phyloP scores from a whole-genome alignment of 2,113 vertebrate genomes.

The Acrocephalus kingi region DNA sequence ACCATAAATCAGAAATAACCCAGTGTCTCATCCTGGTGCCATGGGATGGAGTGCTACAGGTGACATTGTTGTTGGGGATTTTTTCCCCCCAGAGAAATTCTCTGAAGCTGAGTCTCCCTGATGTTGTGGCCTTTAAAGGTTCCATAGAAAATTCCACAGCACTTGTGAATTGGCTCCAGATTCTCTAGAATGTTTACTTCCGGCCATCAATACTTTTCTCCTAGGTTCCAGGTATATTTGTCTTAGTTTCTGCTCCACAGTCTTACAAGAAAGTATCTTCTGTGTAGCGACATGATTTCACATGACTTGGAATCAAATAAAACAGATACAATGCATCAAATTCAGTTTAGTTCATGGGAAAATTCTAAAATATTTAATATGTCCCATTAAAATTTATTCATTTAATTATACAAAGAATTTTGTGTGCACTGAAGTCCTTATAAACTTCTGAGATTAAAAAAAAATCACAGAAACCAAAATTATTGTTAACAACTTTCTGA shows the following conservation, averaged over 20 bases:
- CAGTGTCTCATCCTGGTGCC: neutral
- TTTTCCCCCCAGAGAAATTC: neutral
- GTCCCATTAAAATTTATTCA: neutral
- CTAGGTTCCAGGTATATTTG: neutral
- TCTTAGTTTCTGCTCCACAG: neutral
- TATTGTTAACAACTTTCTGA: neutral
- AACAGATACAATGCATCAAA: neutral
- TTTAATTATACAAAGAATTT: neutral
- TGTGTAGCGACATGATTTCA: neutral
- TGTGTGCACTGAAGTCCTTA: neutral
- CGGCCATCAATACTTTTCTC: neutral
- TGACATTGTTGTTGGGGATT: rapidly evolving
- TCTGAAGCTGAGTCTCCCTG: neutral
- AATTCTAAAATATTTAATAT: neutral
- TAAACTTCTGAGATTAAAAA: neutral
- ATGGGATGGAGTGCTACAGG: neutral
- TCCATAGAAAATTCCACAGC: neutral
- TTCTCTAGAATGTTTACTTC: neutral
- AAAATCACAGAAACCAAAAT: neutral
- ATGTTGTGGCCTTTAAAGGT: neutral
- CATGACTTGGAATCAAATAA: neutral
- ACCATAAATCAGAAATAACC: neutral
- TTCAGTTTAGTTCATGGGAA: neutral
- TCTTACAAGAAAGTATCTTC: neutral
- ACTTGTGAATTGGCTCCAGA: neutral